Conservation (phyloP, 2,797 vertebrate species). For the Antennarius maculatus region DNA sequence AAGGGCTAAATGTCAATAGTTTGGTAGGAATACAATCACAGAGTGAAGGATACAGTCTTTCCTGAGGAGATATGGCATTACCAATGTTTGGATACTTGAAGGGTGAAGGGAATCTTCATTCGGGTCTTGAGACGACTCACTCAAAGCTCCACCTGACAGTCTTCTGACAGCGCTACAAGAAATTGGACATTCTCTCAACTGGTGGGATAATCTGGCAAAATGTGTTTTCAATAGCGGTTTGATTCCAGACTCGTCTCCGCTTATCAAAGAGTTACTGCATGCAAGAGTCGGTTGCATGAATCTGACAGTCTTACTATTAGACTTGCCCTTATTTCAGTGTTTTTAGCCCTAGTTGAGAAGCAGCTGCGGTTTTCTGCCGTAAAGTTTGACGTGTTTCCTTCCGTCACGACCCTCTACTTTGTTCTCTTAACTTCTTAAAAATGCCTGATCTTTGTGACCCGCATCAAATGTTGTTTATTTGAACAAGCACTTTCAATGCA, state of each 20-base stretch:
- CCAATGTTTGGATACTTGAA: no score
- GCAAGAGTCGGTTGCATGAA: constrained; percentile 68
- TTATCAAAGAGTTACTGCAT: constrained; percentile 65
- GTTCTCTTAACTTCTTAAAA: constrained; percentile 32
- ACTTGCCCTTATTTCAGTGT: constrained; percentile 30
- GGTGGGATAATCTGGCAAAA: no score
- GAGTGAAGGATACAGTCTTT: no score
- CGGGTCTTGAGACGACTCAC: no score
- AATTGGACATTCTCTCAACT: no score
- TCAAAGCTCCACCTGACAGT: no score
- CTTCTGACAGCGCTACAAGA: no score
- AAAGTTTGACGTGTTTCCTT: constrained; percentile 24
- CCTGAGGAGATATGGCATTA: no score
- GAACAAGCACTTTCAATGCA: constrained; percentile 61
- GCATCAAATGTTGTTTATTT: constrained; percentile 58
- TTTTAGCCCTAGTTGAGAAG: constrained; percentile 3
- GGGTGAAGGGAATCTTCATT: no score
- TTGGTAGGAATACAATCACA: no score
- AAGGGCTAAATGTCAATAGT: no score
- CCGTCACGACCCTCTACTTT: constrained; percentile 19
- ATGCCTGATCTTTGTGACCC: constrained; percentile 46
- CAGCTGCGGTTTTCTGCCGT: constrained; percentile 18
- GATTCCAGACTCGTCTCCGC: constrained; percentile 49
- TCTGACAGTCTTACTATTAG: constrained; percentile 67
- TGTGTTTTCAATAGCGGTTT: constrained; percentile 15